These are phyloP conservation scores for Frankliniella intonsa DNA, from an alignment of 2,888 invertebrate species.

Conservation along the genomic window DNA sequence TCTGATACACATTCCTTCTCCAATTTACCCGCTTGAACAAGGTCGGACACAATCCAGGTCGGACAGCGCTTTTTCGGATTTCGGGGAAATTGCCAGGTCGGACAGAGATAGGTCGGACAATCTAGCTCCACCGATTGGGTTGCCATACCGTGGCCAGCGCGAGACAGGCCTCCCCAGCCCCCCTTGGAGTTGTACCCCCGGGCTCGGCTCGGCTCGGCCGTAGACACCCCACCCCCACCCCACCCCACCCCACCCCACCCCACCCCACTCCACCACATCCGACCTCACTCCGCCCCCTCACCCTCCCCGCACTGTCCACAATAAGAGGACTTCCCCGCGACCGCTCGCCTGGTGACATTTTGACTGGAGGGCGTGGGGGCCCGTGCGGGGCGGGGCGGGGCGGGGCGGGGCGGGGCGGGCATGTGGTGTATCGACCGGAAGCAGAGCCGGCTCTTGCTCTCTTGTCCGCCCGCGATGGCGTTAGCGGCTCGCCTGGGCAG, in stretches of 20 bases:
- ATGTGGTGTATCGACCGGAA: neutral
- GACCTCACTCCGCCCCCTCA: neutral
- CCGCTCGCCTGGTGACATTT: neutral
- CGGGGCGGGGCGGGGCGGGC: neutral
- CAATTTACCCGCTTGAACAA: no score
- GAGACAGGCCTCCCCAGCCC: neutral
- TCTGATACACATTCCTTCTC: no score
- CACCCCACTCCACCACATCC: neutral
- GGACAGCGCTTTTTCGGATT: no score
- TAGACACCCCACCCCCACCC: neutral
- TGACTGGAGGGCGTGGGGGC: slow-evolving; percentile 49
- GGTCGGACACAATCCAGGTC: no score
- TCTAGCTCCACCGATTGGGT: no score
- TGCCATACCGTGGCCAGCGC: neutral
- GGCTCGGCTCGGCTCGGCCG: neutral
- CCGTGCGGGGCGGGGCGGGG: slow-evolving; percentile 41
- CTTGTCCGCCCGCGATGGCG: neutral
- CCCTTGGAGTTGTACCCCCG: neutral
- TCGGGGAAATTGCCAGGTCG: no score
- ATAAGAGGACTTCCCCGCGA: no score
- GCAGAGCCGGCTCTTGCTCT: neutral
- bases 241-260: neutral
- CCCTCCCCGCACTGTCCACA: neutral
- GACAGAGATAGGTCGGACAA: no score
- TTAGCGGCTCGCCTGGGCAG: no score